phyloP scores from a whole-genome alignment of 2,113 vertebrate genomes.

The Noturus placidus region DNA sequence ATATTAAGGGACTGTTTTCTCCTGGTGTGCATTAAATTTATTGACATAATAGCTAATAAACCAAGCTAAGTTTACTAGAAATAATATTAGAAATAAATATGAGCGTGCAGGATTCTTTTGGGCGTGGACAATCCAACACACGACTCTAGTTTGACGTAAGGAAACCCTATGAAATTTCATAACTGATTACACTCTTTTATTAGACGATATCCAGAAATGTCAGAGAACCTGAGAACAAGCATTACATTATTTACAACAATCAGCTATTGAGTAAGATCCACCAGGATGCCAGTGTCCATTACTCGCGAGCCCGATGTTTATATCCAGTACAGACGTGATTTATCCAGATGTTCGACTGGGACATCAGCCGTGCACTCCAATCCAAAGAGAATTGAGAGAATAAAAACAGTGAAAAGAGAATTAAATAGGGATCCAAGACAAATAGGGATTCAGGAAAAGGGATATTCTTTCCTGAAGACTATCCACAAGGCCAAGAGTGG shows the following conservation, averaged over 20 bases:
- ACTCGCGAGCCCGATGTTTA: constrained; percentile 18
- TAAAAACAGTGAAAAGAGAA: constrained; percentile 29
- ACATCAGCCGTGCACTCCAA: constrained; percentile 17
- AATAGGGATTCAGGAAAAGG: constrained; percentile 27
- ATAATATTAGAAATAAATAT: not conserved
- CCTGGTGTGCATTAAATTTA: not conserved
- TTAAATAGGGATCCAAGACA: constrained; percentile 25
- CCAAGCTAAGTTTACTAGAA: not conserved
- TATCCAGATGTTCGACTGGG: constrained; percentile 32
- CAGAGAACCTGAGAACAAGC: not conserved
- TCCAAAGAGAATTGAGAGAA: constrained; percentile 31
- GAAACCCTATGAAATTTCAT: not conserved
- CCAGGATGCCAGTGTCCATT: constrained; percentile 3
- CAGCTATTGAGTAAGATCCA: not conserved
- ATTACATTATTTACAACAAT: constrained; percentile 3
- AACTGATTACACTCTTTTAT: not conserved
- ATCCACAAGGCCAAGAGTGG: not conserved
- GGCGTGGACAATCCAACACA: not conserved
- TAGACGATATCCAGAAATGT: not conserved
- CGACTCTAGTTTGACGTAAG: not conserved
- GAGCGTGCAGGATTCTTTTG: not conserved
- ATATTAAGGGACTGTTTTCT: not conserved
- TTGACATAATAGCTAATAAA: not conserved
- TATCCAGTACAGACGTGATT: constrained; percentile 15
- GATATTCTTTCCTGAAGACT: constrained; percentile 6